Evolutionary conservation across 2,888 invertebrate genomes (phyloP).

Genomic region (Rotaria sp.): DNA sequence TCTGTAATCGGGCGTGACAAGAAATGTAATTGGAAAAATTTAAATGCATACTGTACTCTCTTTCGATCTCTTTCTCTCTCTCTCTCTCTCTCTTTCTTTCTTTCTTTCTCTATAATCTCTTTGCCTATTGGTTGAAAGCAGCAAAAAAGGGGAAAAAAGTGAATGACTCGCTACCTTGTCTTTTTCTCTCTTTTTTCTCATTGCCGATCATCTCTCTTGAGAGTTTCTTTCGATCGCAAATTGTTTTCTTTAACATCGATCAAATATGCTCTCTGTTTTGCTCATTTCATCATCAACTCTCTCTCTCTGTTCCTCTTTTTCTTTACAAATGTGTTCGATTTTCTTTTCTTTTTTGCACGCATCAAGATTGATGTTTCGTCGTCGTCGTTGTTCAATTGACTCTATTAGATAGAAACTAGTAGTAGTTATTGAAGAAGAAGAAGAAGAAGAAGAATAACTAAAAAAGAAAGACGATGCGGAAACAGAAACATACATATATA

Average conservation of each 20-base stretch:
- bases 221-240: constrained; percentile 8
- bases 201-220: constrained; percentile 16
- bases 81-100: not conserved
- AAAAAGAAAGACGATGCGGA: not conserved
- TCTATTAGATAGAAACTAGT: not conserved
- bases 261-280: not conserved
- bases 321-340: constrained; percentile 23
- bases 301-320: not conserved
- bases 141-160: constrained; percentile 16
- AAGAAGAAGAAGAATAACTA: not conserved
- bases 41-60: not conserved
- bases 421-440: not conserved
- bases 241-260: constrained; percentile 24
- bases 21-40: constrained; percentile 24
- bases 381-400: not conserved
- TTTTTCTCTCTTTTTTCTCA: not conserved
- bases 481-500: constrained; percentile 1
- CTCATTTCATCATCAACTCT: not conserved
- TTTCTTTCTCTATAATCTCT: not conserved
- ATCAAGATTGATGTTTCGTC: constrained; percentile 16
- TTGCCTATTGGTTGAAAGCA: constrained; percentile 12
- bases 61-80: not conserved
- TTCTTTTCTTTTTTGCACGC: constrained; percentile 15
- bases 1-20: constrained; percentile 24
- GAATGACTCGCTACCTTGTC: constrained; percentile 21